A percentile compares a stretch with the other conserved stretches of the same genome.
Conservation (phyloP, 1,140 invertebrate species). For the Cheumatopsyche charites region DNA sequence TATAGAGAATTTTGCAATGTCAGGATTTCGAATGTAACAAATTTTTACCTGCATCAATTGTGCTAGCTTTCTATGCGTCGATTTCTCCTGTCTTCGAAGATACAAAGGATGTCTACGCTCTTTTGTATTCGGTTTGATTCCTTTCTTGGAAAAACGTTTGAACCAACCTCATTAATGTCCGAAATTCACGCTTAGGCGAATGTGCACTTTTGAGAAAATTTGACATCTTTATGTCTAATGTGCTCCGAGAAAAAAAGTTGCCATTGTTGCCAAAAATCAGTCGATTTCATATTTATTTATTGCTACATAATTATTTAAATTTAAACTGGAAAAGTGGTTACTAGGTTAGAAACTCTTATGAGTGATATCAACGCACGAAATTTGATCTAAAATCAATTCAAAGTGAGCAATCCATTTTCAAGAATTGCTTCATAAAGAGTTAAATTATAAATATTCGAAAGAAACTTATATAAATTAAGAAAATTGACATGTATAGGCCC, state of each 20-base stretch:
- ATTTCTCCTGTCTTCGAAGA: constrained; percentile 12
- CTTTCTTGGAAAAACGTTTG: constrained; percentile 13
- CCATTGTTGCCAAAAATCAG: background rate
- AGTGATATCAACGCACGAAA: no score
- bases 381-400: no score
- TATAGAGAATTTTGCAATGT: background rate
- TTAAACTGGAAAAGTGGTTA: no score
- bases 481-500: no score
- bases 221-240: constrained; percentile 11
- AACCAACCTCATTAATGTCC: constrained; percentile 19
- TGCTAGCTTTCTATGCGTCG: constrained; percentile 3
- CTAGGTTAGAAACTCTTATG: no score
- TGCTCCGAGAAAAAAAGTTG: background rate
- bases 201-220: background rate
- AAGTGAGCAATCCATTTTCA: no score
- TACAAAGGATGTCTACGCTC: background rate
- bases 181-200: background rate
- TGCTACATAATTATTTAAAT: no score
- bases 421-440: no score
- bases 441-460: no score
- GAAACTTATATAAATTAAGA: no score
- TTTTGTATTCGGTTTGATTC: constrained; percentile 15
- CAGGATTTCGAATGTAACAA: background rate
- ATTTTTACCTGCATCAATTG: constrained; percentile 4
- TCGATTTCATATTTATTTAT: no score